These are phyloP conservation scores for Electrophaes corylata DNA, from an alignment of 2,888 invertebrate species.

Conservation along the genomic window DNA sequence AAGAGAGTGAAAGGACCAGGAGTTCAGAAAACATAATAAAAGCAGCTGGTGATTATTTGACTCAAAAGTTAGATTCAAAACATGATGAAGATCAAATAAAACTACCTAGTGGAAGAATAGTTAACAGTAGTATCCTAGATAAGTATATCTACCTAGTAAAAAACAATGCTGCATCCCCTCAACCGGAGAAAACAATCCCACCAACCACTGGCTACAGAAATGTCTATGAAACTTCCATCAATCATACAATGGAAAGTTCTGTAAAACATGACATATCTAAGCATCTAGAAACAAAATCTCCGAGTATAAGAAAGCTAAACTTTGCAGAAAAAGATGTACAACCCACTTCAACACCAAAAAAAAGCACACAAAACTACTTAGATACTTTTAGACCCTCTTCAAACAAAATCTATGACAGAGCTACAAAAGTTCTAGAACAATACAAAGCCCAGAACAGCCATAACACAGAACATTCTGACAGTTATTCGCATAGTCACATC, in stretches of 20 bases:
- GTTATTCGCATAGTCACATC: constrained; percentile 49
- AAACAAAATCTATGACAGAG: constrained; percentile 74
- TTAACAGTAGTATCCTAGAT: constrained; percentile 66
- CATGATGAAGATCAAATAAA: constrained; percentile 54
- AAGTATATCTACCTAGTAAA: constrained; percentile 78
- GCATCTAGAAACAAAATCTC: constrained; percentile 53
- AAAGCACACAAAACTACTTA: constrained; percentile 42
- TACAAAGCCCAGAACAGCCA: constrained; percentile 67
- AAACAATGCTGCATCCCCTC: constrained; percentile 52
- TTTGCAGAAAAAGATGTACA: constrained; percentile 73
- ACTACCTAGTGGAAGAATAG: constrained; percentile 66
- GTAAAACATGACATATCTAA: constrained; percentile 41
- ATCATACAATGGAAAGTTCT: constrained; percentile 28
- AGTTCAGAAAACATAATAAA: constrained; percentile 71
- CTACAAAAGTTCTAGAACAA: constrained; percentile 74
- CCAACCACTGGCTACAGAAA: constrained; percentile 41
- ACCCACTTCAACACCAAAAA: constrained; percentile 76
- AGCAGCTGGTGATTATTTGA: constrained; percentile 71
- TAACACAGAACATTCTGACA: constrained; percentile 57
- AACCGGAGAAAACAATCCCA: constrained; percentile 45
- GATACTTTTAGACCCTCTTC: constrained; percentile 67
- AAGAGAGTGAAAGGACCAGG: constrained; percentile 46
- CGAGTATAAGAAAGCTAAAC: constrained; percentile 65
- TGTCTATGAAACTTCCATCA: constrained; percentile 34
- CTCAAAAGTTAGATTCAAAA: constrained; percentile 63